phyloP scores from a whole-genome alignment of 2,113 vertebrate species.

The Misgurnus anguillicaudatus region DNA sequence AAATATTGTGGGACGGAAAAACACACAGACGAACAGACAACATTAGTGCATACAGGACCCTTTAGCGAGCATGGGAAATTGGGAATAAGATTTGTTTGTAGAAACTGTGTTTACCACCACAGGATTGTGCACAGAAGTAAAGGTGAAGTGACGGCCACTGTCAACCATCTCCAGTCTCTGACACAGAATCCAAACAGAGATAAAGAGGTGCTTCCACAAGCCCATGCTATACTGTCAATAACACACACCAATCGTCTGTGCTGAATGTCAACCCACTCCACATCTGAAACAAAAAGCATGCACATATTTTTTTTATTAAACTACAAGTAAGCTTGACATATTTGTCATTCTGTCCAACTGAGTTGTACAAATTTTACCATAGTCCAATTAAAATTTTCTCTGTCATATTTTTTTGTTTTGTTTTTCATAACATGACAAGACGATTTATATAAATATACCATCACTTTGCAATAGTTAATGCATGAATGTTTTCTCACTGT shows the following conservation, averaged over 20 bases:
- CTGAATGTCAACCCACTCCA: slow-evolving; percentile 78
- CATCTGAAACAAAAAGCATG: slow-evolving; percentile 56
- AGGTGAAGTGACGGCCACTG: slow-evolving; percentile 65
- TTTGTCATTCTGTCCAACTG: not conserved
- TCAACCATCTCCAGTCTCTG: slow-evolving; percentile 73
- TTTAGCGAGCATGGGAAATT: too few relatives aligned
- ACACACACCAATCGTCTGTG: slow-evolving; percentile 72
- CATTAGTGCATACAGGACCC: not conserved
- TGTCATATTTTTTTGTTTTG: too few relatives aligned
- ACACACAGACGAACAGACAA: too few relatives aligned
- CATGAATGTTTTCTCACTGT: too few relatives aligned
- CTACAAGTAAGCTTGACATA: not conserved
- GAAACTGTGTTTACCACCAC: slow-evolving; percentile 66
- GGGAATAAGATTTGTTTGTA: not conserved
- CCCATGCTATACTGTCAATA: slow-evolving; percentile 71
- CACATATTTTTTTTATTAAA: not conserved
- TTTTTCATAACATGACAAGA: too few relatives aligned
- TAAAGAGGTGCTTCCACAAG: slow-evolving; percentile 61
- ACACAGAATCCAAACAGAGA: slow-evolving; percentile 67
- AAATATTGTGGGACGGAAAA: not conserved
- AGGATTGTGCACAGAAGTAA: slow-evolving; percentile 62
- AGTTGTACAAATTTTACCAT: not conserved
- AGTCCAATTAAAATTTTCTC: not conserved
- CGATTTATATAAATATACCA: too few relatives aligned
- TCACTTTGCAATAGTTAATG: too few relatives aligned